A percentile compares a stretch with the other conserved stretches of the same genome.
Conservation (phyloP, 2,888 invertebrate species). For the Mermis nigrescens region DNA sequence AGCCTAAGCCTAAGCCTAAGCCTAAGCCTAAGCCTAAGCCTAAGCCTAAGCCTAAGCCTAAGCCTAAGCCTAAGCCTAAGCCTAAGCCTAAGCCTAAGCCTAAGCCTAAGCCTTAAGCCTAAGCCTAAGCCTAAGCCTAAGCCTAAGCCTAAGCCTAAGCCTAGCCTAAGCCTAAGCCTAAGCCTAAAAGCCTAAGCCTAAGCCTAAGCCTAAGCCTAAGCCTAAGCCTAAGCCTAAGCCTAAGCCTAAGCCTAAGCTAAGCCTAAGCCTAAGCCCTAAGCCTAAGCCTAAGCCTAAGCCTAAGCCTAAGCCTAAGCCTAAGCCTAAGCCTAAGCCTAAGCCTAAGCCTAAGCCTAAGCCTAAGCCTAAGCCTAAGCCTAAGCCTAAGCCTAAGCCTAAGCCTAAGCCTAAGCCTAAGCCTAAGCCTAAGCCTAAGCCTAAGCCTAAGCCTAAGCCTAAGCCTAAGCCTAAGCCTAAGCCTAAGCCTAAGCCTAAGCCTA, state of each 20-base stretch:
- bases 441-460: background rate
- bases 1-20: background rate
- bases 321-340: background rate
- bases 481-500: slow-evolving; percentile 18
- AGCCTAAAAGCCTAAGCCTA: slow-evolving; percentile 5
- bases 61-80: background rate
- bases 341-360: background rate
- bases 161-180: background rate
- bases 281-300: background rate
- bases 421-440: background rate
- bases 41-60: background rate
- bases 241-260: background rate
- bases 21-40: background rate
- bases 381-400: background rate
- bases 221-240: background rate
- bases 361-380: background rate
- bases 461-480: slow-evolving; percentile 16
- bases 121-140: background rate
- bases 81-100: background rate
- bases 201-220: background rate
- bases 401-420: background rate
- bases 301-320: background rate
- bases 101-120: background rate
- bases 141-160: background rate
- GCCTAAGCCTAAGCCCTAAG: background rate